phyloP scores from a whole-genome alignment of 2,888 invertebrate genomes.

The Mythimna loreyi region DNA sequence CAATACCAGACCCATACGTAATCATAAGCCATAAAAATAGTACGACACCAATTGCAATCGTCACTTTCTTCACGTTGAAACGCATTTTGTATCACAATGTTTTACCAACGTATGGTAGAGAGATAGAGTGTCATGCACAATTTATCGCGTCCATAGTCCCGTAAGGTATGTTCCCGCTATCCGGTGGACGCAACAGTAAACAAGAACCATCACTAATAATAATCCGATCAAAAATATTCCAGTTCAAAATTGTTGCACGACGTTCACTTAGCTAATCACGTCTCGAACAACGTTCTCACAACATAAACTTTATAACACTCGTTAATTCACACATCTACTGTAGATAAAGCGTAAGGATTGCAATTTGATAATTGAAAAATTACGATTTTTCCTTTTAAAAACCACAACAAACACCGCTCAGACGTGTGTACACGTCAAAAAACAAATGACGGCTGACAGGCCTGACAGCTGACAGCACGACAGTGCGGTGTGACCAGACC shows the following conservation, averaged over 20 bases:
- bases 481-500: slow-evolving; percentile 39
- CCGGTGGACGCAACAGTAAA: slow-evolving; percentile 53
- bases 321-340: slow-evolving; percentile 42
- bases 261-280: slow-evolving; percentile 21
- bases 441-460: slow-evolving; percentile 66
- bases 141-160: slow-evolving; percentile 52
- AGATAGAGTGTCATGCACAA: slow-evolving; percentile 40
- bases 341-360: slow-evolving; percentile 49
- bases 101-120: slow-evolving; percentile 28
- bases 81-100: slow-evolving; percentile 77
- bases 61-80: slow-evolving; percentile 79
- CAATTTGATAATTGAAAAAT: slow-evolving; percentile 53
- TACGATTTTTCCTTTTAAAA: slow-evolving; percentile 41
- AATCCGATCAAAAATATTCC: slow-evolving; percentile 35
- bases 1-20: slow-evolving; percentile 76
- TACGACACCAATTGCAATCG: slow-evolving; percentile 69
- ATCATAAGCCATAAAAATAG: slow-evolving; percentile 78
- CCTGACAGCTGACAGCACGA: slow-evolving; percentile 13
- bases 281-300: slow-evolving; percentile 14
- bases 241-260: slow-evolving; percentile 34
- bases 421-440: slow-evolving; percentile 68
- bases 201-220: slow-evolving; percentile 60
- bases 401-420: slow-evolving; percentile 65
- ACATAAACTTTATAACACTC: slow-evolving; percentile 27
- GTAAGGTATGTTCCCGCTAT: slow-evolving; percentile 41